Conservation (phyloP, 1,140 invertebrate species). For the Ceratina australensis region DNA sequence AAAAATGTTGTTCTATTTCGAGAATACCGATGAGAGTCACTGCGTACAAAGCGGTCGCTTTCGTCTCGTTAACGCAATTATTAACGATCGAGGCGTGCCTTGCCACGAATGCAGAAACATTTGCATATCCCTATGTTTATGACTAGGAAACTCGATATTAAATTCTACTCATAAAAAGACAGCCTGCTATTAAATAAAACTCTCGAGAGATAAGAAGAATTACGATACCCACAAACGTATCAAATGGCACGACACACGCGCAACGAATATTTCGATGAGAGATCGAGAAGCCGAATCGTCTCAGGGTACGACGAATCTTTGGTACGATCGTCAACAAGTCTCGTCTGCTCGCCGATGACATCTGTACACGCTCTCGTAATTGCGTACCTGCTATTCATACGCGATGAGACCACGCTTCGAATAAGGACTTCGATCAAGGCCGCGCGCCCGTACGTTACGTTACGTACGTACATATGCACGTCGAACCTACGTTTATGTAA, state of each 20-base stretch:
- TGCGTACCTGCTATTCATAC: slow-evolving; percentile 51
- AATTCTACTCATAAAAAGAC: no score
- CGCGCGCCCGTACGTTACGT: not conserved
- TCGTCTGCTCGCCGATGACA: slow-evolving; percentile 39
- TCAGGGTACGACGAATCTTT: no score
- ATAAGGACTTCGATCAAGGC: slow-evolving; percentile 45
- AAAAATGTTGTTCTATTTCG: no score
- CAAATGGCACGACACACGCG: no score
- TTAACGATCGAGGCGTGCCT: no score
- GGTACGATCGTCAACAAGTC: not conserved
- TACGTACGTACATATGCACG: not conserved
- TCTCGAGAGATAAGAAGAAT: no score
- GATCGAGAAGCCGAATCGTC: not conserved
- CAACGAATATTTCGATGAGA: no score
- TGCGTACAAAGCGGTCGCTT: not conserved
- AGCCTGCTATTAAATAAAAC: no score
- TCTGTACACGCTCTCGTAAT: slow-evolving; percentile 39
- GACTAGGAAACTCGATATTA: no score
- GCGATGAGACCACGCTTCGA: slow-evolving; percentile 36
- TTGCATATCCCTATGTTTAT: not conserved
- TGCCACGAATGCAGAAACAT: not conserved
- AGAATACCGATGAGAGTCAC: no score
- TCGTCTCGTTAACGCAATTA: not conserved
- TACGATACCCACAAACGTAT: no score
- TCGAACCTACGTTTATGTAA: slow-evolving; percentile 40